These are phyloP conservation scores for Crotophaga sulcirostris DNA, from an alignment of 2,113 vertebrate species.

Conservation along the genomic window DNA sequence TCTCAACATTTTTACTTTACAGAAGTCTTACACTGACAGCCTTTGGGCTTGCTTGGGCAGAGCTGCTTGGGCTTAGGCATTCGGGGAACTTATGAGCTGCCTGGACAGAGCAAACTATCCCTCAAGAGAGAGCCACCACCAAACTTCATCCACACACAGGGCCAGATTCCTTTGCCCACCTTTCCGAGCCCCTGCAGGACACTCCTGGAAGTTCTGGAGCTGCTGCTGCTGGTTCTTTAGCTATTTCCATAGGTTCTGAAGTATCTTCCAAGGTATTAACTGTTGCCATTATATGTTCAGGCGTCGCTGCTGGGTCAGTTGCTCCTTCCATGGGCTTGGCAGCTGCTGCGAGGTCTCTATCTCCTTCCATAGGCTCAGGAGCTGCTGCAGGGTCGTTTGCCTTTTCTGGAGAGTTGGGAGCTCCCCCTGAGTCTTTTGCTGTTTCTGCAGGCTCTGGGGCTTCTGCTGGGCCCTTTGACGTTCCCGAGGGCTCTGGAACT, in stretches of 20 bases:
- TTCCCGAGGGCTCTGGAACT: accelerated
- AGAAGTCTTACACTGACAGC: background rate
- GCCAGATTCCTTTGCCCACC: constrained; percentile 7
- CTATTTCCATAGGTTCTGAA: background rate
- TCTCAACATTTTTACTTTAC: background rate
- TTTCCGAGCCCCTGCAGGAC: background rate
- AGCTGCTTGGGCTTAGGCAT: background rate
- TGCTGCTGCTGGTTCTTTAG: background rate
- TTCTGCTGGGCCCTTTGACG: background rate
- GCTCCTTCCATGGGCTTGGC: background rate
- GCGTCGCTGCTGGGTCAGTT: background rate
- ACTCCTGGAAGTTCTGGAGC: background rate
- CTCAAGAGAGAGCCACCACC: background rate
- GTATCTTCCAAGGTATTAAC: background rate
- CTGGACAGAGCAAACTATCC: background rate
- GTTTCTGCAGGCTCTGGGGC: background rate
- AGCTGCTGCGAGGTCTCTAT: background rate
- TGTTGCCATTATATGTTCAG: background rate
- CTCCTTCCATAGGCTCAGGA: background rate
- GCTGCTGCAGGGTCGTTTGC: background rate
- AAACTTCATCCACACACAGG: background rate
- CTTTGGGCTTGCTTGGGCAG: background rate
- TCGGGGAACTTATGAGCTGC: background rate
- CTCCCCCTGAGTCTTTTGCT: background rate
- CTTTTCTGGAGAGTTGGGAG: background rate